Percentiles rank a stretch among this genome's conserved stretches.
Conservation (phyloP, 2,888 invertebrate species). For the Microplitis deprimator region DNA sequence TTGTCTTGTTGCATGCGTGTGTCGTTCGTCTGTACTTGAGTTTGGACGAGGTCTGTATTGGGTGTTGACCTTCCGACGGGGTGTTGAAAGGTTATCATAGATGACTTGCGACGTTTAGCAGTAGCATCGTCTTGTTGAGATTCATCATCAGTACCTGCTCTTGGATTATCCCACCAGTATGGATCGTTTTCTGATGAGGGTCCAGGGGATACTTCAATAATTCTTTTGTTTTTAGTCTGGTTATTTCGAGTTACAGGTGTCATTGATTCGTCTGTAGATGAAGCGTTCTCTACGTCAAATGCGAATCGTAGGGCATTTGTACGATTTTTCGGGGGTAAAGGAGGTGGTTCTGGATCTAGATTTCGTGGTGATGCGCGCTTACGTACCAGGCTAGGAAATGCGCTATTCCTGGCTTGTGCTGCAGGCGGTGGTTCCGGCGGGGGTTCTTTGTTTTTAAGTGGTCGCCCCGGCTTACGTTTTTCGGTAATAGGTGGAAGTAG, state of each 20-base stretch:
- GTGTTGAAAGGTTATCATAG: conserved; percentile 4
- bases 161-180: conserved; percentile 17
- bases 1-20: not conserved
- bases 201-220: not conserved
- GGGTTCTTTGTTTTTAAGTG: not conserved
- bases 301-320: not conserved
- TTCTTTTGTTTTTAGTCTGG: not conserved
- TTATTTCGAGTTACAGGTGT: not conserved
- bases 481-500: not conserved
- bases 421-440: not conserved
- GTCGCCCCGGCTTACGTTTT: not conserved
- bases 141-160: not conserved
- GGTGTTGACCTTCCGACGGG: conserved; percentile 17
- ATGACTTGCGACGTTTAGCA: not conserved
- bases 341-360: not conserved
- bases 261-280: not conserved
- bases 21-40: not conserved
- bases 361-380: not conserved
- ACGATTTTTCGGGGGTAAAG: not conserved
- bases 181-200: not conserved
- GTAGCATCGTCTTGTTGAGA: not conserved
- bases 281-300: not conserved
- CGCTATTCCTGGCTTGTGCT: not conserved
- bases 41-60: no score
- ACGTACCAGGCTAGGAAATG: not conserved